phyloP scores from a whole-genome alignment of 2,888 invertebrate species.

The Rotaria magnacalcarata region DNA sequence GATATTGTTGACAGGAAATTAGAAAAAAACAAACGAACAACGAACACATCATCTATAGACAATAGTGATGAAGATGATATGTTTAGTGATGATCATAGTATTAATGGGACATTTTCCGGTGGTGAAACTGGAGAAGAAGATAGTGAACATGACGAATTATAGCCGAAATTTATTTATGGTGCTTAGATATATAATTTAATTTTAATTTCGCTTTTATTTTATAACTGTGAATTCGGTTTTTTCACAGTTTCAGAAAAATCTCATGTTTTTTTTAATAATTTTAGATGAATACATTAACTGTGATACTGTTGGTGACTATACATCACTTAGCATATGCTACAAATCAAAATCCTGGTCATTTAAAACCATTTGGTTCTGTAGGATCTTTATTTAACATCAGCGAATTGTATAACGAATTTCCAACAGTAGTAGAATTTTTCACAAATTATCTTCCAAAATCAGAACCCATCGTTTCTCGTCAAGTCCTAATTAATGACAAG shows the following conservation, averaged over 20 bases:
- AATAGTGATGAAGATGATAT: background rate
- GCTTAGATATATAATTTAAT: background rate
- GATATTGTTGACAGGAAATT: background rate
- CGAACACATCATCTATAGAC: background rate
- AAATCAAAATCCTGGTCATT: slow-evolving; percentile 49
- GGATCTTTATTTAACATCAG: slow-evolving; percentile 50
- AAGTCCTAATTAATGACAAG: slow-evolving; percentile 52
- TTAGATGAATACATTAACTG: background rate
- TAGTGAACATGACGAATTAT: slow-evolving; percentile 17
- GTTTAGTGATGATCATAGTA: background rate
- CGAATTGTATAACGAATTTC: slow-evolving; percentile 50
- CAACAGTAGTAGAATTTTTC: slow-evolving; percentile 51
- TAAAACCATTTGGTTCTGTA: slow-evolving; percentile 53
- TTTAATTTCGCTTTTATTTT: background rate
- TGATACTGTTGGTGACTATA: background rate
- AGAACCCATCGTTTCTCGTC: slow-evolving; percentile 53
- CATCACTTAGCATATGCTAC: background rate
- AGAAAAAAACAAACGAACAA: background rate
- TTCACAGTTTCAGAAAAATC: no score
- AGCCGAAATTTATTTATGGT: background rate
- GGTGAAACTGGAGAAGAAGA: background rate
- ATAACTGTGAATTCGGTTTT: no score
- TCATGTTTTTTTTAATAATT: background rate
- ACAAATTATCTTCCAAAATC: slow-evolving; percentile 50
- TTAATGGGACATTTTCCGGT: background rate